These are phyloP conservation scores for Pristiophorus japonicus DNA, from an alignment of 2,113 vertebrate genomes.

Conservation along the genomic window DNA sequence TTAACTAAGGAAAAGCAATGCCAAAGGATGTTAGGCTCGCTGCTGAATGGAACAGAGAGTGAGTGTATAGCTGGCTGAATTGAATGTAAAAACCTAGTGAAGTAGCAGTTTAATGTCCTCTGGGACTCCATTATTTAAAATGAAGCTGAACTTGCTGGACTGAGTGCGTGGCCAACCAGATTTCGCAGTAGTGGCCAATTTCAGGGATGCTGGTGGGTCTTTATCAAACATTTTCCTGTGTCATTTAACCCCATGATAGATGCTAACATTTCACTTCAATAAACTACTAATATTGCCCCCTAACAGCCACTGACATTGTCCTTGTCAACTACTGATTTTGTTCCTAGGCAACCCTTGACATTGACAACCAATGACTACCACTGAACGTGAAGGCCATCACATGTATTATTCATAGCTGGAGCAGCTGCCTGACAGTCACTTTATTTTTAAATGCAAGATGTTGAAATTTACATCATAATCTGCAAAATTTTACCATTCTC, in stretches of 20 bases:
- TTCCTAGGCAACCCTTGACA: background rate
- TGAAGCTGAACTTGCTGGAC: background rate
- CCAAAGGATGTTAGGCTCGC: background rate
- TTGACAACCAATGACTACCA: background rate
- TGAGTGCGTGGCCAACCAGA: background rate
- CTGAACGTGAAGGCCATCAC: background rate
- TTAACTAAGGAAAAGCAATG: conserved; percentile 1
- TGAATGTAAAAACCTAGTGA: background rate
- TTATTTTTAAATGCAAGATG: background rate
- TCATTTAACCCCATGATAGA: background rate
- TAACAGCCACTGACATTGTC: background rate
- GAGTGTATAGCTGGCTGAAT: background rate
- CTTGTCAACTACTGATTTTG: background rate
- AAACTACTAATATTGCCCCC: background rate
- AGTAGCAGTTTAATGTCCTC: conserved; percentile 6
- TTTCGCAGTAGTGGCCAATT: background rate
- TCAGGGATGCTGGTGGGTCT: background rate
- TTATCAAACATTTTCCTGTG: background rate
- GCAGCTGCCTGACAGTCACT: background rate
- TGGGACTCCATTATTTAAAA: conserved; percentile 22
- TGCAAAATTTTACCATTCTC: background rate
- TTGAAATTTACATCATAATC: background rate
- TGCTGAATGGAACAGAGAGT: background rate
- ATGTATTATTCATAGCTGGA: background rate
- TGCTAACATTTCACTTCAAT: background rate